Evolutionary conservation across 2,888 invertebrate species (phyloP), one percentile per base, ranked within the genome.

Genomic region (Tachina grossa): DNA sequence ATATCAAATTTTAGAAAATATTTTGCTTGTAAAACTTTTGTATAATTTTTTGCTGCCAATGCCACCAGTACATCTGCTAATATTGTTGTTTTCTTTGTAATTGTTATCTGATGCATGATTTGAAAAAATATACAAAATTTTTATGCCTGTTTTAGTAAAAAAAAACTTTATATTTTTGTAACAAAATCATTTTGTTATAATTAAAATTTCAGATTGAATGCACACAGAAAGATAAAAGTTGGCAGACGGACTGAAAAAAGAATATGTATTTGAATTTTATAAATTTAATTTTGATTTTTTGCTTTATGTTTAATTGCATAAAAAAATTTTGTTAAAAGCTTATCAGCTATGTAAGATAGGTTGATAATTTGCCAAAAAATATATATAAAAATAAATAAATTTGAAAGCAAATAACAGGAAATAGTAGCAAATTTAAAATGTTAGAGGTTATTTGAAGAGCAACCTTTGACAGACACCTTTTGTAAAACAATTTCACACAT

Each of bases 151-250:
- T 77, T 43, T 65, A 45, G 16, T n/a, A n/a, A 51, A 74, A 14
- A n/a, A n/a, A 6, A 65, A 11, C 13, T 11, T 31, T 51, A 22
- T 43, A 19, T 55, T 57, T 75, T 47, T 55, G 41, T 63, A 61
- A 81, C 55, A 81, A 69, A 85, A 74, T 82, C 45, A 82, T 78
- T 82, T 82, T 74, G 57, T 81, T 82, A 78, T 82, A 85, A 85
- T 82, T 85, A 85, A 85, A 85, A 85, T 82, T 85, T 85, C 82
- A 78, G 82, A 51, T 81, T 85, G 85, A 85, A 82, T 82, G 78
- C 69, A 76, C 81, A 85, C 63, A 57, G 16, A 72, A 84, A 77
- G 65, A 66, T 22, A 68, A 63, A 68, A 68, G n/a, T 41, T 49
- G 53, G 31, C 47, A 51, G 43, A 59, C n/a, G n/a, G 8, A 45